A percentile compares a stretch with the other conserved stretches of the same genome.
phyloP scores from a whole-genome alignment of 2,888 invertebrate genomes.

The Helleia helle region DNA sequence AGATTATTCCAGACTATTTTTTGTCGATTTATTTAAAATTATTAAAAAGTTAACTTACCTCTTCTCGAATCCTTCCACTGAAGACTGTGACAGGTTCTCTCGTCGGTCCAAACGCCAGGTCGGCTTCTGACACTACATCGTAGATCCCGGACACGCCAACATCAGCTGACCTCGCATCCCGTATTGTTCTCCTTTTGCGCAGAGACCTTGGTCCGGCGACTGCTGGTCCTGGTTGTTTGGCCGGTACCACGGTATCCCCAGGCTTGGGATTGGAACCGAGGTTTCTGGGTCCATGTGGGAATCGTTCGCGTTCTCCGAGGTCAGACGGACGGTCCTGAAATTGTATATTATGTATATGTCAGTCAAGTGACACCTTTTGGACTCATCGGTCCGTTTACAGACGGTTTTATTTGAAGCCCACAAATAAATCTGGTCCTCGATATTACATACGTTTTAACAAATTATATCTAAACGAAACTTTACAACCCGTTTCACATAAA shows the following conservation, averaged over 20 bases:
- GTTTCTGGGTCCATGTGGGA: constrained; percentile 86
- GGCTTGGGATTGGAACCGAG: constrained; percentile 64
- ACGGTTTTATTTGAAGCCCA: no score
- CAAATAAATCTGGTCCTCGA: no score
- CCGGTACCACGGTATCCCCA: constrained; percentile 64
- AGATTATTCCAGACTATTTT: no score
- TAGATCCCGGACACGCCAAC: constrained; percentile 93
- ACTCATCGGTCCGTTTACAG: no score
- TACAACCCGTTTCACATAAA: no score
- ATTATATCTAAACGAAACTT: no score
- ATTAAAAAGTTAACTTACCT: no score
- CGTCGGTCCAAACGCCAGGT: constrained; percentile 91
- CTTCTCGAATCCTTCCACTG: constrained; percentile 89
- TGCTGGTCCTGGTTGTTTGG: constrained; percentile 61
- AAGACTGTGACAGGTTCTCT: constrained; percentile 89
- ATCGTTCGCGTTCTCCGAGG: constrained; percentile 77
- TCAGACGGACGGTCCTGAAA: constrained; percentile 67
- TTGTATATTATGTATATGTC: no score
- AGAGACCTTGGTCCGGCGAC: constrained; percentile 68
- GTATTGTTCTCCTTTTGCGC: constrained; percentile 77
- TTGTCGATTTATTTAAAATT: no score
- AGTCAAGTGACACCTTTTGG: no score
- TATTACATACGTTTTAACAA: no score
- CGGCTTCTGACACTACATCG: constrained; percentile 93
- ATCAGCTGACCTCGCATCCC: constrained; percentile 87